Evolutionary conservation across 2,888 invertebrate species (phyloP), one percentile per base, ranked within the genome.

Genomic region (Ctena decussata): DNA sequence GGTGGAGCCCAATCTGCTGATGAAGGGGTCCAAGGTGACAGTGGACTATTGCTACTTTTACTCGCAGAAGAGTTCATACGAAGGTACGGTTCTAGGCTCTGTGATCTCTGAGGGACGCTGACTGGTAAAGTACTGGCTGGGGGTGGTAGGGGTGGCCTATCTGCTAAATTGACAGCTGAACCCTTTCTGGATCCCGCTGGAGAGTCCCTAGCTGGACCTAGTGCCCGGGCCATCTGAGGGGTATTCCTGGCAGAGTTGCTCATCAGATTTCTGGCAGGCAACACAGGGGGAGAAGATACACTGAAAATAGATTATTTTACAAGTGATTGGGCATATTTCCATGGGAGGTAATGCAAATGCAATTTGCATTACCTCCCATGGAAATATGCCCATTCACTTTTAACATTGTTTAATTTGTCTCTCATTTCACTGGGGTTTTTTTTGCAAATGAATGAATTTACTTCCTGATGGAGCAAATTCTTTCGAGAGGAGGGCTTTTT

Each of bases 131-230:
- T 77, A 32, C 73, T 41, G 15, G 77, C 41, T 11, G 85, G 78
- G 35, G 91, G 91, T 3, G 91, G 91, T 18, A 88, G 84, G 11
- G 92, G 93, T 39, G 92, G 91, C 35, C 92, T 77, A n/a, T 87
- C 86, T 12, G 89, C 82, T 27, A 92, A 37, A 72, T 80, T 85
- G 27, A 84, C 87, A 60, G 76, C 85, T 60, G 86, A 84, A 39
- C 84, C 86, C 44, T 77, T 35, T 24, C 84, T 65, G 21, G 65
- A 69, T 60, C 72, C 27, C 27, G 70, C n/a, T 30, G 86, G 80
- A 0, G 77, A 76, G 53, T 76, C 77, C 21, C 53, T 24, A n/a
- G 32, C 24, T 32, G 76, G 71, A 46, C 86, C 85, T 39, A 84
- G 77, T 15, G 87, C 82, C 49, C 83, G 75, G 24, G 82, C 71